Conservation (phyloP, 2,888 invertebrate species). For the Thera obeliscata region DNA sequence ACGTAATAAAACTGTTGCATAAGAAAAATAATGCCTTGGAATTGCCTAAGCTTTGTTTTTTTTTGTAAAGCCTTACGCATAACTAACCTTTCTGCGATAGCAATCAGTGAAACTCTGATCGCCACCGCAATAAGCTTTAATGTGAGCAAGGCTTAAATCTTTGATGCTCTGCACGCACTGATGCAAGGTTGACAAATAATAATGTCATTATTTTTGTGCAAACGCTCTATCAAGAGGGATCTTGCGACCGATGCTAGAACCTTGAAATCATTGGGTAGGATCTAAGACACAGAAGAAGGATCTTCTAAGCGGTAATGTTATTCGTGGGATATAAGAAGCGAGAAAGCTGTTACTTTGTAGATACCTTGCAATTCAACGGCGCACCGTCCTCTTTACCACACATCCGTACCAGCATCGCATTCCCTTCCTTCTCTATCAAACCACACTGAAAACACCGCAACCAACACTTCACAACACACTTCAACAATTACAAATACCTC, state of each 20-base stretch:
- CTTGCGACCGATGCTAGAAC: no score
- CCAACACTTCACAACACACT: conserved; percentile 35
- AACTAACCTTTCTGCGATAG: no score
- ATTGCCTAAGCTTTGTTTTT: background rate
- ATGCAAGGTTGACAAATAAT: background rate
- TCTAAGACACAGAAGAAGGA: background rate
- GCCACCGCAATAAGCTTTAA: no score
- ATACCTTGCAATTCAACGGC: conserved; percentile 65
- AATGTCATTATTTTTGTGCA: background rate
- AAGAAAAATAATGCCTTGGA: no score
- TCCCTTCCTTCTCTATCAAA: conserved; percentile 45
- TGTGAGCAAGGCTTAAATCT: background rate
- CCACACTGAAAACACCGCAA: conserved; percentile 43
- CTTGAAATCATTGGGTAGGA: no score
- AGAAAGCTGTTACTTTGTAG: background rate
- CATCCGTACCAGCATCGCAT: conserved; percentile 63
- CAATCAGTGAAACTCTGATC: no score
- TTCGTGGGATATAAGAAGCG: background rate
- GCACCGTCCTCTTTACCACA: conserved; percentile 63
- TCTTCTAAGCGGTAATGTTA: background rate
- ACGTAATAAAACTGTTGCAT: background rate
- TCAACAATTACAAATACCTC: conserved; percentile 48
- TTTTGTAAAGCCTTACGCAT: no score
- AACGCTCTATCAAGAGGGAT: no score
- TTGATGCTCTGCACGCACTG: background rate